phyloP scores from a whole-genome alignment of 1,140 invertebrate species.

The Bombus pascuorum region DNA sequence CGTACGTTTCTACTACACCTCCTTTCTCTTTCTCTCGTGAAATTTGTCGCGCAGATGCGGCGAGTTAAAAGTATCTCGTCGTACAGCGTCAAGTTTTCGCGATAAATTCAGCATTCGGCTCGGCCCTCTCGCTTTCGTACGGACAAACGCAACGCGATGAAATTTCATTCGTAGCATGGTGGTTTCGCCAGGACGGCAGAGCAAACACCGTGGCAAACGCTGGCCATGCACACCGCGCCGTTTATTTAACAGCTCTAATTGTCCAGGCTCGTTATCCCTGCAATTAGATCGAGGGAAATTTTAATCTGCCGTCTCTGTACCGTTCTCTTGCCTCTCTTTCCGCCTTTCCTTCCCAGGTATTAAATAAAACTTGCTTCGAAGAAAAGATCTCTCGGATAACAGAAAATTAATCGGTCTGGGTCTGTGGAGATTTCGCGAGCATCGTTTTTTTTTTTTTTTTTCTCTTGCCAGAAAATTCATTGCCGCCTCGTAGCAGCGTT shows the following conservation, averaged over 20 bases:
- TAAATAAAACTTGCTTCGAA: slow-evolving; percentile 12
- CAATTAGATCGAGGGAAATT: slow-evolving; percentile 41
- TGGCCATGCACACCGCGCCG: background rate
- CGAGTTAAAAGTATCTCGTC: background rate
- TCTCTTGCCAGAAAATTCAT: background rate
- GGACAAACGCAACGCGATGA: slow-evolving; percentile 4
- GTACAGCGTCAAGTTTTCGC: background rate
- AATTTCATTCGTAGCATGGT: slow-evolving; percentile 11
- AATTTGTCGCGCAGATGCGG: background rate
- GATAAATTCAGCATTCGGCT: background rate
- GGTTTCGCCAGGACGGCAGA: background rate
- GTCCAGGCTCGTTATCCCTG: slow-evolving; percentile 37
- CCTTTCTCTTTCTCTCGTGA: background rate
- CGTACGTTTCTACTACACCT: background rate
- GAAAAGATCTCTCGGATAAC: slow-evolving; percentile 7
- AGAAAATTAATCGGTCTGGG: slow-evolving; percentile 21
- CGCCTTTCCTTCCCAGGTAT: background rate
- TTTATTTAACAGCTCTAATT: slow-evolving; percentile 49
- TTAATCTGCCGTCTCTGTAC: slow-evolving; percentile 1
- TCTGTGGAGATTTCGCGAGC: background rate
- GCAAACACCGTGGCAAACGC: background rate
- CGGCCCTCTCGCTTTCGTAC: background rate
- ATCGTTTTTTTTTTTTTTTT: background rate
- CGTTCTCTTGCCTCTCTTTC: background rate
- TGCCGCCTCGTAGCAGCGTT: background rate